phyloP scores from a whole-genome alignment of 1,140 invertebrate species.

The Drosophila ercepeae region DNA sequence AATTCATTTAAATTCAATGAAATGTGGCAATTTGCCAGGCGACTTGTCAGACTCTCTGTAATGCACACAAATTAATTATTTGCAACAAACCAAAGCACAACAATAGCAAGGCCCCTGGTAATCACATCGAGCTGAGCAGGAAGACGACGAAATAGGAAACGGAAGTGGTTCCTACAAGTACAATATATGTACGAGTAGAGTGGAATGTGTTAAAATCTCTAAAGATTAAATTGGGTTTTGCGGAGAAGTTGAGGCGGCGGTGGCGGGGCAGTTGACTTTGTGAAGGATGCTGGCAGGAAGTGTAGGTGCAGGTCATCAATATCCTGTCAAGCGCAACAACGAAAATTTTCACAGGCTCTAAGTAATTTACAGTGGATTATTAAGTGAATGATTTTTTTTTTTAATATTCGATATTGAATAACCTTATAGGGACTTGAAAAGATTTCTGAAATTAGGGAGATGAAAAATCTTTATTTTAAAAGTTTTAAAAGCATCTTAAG shows the following conservation, averaged over 20 bases:
- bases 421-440: no score
- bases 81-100: constrained; percentile 24
- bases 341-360: constrained; percentile 40
- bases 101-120: constrained; percentile 15
- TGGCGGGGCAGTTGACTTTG: background rate
- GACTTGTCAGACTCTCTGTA: constrained; percentile 30
- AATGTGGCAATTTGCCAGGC: constrained; percentile 37
- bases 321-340: constrained; percentile 63
- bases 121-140: constrained; percentile 15
- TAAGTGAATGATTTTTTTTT: background rate
- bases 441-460: no score
- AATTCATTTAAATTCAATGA: constrained; percentile 62
- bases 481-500: no score
- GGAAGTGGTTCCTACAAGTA: constrained; percentile 21
- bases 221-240: constrained; percentile 67
- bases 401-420: background rate
- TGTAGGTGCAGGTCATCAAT: constrained; percentile 61
- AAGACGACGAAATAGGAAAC: constrained; percentile 42
- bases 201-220: constrained; percentile 75
- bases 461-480: no score
- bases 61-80: constrained; percentile 74
- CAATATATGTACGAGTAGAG: background rate
- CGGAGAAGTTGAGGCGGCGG: constrained; percentile 38
- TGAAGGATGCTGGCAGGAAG: background rate
- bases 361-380: constrained; percentile 38